These are phyloP conservation scores for Bombus waltoni DNA, from an alignment of 1,140 invertebrate genomes.

Conservation along the genomic window DNA sequence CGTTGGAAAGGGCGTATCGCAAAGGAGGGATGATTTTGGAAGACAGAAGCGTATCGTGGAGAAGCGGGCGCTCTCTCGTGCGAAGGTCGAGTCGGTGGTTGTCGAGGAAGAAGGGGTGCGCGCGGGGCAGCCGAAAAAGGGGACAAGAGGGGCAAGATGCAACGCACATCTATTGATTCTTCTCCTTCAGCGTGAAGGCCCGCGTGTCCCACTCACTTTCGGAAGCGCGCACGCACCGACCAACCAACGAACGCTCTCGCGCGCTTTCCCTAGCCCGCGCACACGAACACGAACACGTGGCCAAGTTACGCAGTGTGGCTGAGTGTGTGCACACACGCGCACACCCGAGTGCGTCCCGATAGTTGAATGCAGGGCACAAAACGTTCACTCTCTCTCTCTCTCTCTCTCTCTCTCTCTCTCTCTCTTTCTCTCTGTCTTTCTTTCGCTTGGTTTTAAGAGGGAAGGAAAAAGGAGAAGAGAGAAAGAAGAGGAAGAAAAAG, in stretches of 20 bases:
- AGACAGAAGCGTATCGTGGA: neutral
- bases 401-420: neutral
- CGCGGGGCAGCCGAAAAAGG: conserved; percentile 60
- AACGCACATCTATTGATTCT: conserved; percentile 81
- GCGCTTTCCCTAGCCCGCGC: conserved; percentile 16
- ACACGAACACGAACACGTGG: conserved; percentile 23
- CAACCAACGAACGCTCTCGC: conserved; percentile 23
- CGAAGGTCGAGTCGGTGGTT: conserved; percentile 61
- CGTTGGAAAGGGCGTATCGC: neutral
- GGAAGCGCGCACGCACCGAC: conserved; percentile 42
- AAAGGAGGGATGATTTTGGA: conserved; percentile 19
- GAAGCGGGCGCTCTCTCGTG: conserved; percentile 35
- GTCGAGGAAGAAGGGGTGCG: conserved; percentile 57
- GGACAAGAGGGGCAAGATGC: conserved; percentile 76
- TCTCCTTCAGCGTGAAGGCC: conserved; percentile 68
- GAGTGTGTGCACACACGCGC: conserved; percentile 3
- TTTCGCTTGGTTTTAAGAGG: neutral
- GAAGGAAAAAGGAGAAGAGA: conserved; percentile 10
- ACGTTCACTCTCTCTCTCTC: conserved; percentile 43
- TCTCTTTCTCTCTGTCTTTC: neutral
- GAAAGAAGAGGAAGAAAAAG: conserved; percentile 4
- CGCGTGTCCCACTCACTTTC: conserved; percentile 67
- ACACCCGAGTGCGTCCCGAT: conserved; percentile 43
- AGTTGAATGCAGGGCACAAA: conserved; percentile 65
- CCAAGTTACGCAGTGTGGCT: neutral